Conservation (phyloP, 2,888 invertebrate genomes). For the Drosophila helvetica region DNA sequence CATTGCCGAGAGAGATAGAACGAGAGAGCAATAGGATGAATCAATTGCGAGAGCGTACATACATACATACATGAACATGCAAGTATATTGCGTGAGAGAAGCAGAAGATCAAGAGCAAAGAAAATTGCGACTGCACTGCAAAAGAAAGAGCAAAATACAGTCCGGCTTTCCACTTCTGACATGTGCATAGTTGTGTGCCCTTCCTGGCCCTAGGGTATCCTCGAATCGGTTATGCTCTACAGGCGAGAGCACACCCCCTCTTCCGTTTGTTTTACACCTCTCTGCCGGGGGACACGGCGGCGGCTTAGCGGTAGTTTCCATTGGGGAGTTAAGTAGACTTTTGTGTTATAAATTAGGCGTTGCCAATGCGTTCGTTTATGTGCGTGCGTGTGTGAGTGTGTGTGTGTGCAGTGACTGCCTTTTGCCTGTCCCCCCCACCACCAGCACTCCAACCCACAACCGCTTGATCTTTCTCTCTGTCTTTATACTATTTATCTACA, state of each 20-base stretch:
- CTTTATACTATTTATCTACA: background rate
- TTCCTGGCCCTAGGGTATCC: background rate
- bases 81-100: too few species aligned
- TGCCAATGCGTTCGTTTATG: slow-evolving; percentile 57
- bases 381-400: slow-evolving; percentile 24
- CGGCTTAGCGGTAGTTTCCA: slow-evolving; percentile 56
- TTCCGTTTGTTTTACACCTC: slow-evolving; percentile 33
- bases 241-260: background rate
- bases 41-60: too few species aligned
- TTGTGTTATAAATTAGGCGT: slow-evolving; percentile 76
- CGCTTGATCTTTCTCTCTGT: slow-evolving; percentile 1
- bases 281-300: slow-evolving; percentile 38
- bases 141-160: too few species aligned
- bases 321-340: slow-evolving; percentile 74
- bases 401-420: slow-evolving; percentile 63
- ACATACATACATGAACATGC: too few species aligned
- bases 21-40: too few species aligned
- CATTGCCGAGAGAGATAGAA: too few species aligned
- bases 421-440: slow-evolving; percentile 21
- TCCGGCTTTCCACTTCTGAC: too few species aligned
- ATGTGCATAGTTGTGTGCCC: background rate
- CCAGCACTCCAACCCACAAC: background rate
- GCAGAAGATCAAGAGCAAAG: too few species aligned
- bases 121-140: too few species aligned
- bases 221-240: background rate